Base-by-base conservation (phyloP, 1,140 invertebrate genomes). In the Eurosta solidaginis region DNA sequence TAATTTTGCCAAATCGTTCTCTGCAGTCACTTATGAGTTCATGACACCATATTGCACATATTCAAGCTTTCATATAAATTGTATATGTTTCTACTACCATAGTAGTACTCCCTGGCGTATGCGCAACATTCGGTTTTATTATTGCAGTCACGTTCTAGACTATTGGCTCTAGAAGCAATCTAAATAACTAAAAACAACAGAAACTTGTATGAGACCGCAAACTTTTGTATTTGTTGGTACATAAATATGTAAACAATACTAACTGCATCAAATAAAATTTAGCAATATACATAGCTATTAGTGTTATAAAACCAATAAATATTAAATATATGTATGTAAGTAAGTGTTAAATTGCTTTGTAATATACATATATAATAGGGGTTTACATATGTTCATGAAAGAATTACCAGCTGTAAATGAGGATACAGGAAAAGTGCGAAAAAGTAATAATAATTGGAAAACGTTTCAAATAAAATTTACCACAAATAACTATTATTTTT, bases 111-210 rank as follows among this genome's bases (percentile, higher is more conserved):
- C 33, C 33, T 25, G 33, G 59, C 59, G 59, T 68, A 68, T 40
- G 59, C 59, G 59, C 33, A 68, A 68, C 59, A 42, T 68, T 68
- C 59, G 59, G 40, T 40, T 68, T 68, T 68, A 68, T 68, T 68
- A 68, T 68, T 68, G 59, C 59, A 40, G 59, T 68, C 59, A 68
- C 59, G 59, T 68, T 68, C 20, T 40, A 68, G 25, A 40, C 59
- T 42, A 68, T 68, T 68, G 59, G 33, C 59, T 68, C 33, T 10
- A 68, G 36, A 68, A 68, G 33, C 59, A 40, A 68, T 9, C 17
- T 33, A 68, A 68, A n/a, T 68, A 68, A 68, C 2, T 52, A 25
- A 52, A 68, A 10, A 27, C 6, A 68, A 68, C 59, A 40, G 14
- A 14, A 54, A 52, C 1, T 10, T n/a, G 2, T 3, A 52, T 5